Evolutionary conservation across 2,113 vertebrate species (phyloP).

Genomic region (Rhodinocichla rosea): DNA sequence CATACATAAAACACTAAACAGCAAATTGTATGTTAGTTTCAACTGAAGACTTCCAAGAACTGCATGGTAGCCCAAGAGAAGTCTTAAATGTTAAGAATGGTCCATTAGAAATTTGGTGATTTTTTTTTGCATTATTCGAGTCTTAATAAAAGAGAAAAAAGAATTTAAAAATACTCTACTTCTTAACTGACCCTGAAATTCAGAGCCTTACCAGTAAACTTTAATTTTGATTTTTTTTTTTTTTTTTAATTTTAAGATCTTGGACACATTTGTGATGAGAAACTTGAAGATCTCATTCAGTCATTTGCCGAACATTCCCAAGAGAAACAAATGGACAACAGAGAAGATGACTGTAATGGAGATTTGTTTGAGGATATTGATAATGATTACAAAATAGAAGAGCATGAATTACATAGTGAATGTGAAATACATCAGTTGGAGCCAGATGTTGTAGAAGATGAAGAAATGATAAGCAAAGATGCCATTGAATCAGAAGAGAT

Average conservation of each 20-base stretch:
- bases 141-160: background rate
- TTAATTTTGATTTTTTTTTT: background rate
- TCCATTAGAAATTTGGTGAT: background rate
- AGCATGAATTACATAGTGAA: background rate
- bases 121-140: background rate
- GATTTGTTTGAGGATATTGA: background rate
- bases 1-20: background rate
- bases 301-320: constrained; percentile 70
- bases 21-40: background rate
- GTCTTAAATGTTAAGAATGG: background rate
- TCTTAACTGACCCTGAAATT: background rate
- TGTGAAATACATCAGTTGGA: constrained; percentile 49
- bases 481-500: background rate
- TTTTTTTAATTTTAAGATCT: background rate
- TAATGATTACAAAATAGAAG: constrained; percentile 17
- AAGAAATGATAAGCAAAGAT: constrained; percentile 23
- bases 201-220: background rate
- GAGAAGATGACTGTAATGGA: constrained; percentile 5
- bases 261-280: constrained; percentile 74
- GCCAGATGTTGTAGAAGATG: constrained; percentile 18
- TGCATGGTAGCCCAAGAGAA: background rate
- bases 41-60: background rate
- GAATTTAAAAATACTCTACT: background rate
- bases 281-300: constrained; percentile 83
- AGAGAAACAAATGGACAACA: background rate